Percentiles rank a stretch among this genome's conserved stretches.
These are phyloP conservation scores for Ectropis grisescens DNA, from an alignment of 1,140 invertebrate genomes.

Conservation along the genomic window DNA sequence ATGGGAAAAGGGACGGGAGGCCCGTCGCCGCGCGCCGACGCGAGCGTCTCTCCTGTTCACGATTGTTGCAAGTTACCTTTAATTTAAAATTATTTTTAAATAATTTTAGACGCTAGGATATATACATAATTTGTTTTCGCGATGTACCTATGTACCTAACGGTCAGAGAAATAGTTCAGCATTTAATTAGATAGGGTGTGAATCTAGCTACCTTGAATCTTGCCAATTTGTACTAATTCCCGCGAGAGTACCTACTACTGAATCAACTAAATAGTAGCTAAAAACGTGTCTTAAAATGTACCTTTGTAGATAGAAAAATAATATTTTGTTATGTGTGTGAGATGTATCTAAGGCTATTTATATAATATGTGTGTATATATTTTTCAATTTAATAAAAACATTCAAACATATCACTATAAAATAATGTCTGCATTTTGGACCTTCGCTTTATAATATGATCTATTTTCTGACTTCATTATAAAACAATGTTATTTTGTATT, in stretches of 20 bases:
- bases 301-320: constrained; percentile 60
- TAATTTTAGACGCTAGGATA: constrained; percentile 49
- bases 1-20: not conserved
- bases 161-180: constrained; percentile 64
- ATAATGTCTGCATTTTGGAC: too few species aligned
- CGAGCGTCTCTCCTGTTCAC: not conserved
- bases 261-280: constrained; percentile 19
- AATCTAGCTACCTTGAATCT: too few species aligned
- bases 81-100: constrained; percentile 64
- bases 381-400: too few species aligned
- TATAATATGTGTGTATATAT: too few species aligned
- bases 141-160: constrained; percentile 38
- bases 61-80: constrained; percentile 63
- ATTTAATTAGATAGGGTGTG: too few species aligned
- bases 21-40: not conserved
- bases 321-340: constrained; percentile 23
- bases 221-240: too few species aligned
- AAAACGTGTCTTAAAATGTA: constrained; percentile 64
- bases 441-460: too few species aligned
- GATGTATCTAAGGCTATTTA: constrained; percentile 14
- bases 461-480: too few species aligned
- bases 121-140: constrained; percentile 46
- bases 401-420: too few species aligned
- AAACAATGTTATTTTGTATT: too few species aligned
- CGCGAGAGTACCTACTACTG: constrained; percentile 1